phyloP scores from a whole-genome alignment of 2,797 vertebrate genomes.

The Artibeus jamaicensis region DNA sequence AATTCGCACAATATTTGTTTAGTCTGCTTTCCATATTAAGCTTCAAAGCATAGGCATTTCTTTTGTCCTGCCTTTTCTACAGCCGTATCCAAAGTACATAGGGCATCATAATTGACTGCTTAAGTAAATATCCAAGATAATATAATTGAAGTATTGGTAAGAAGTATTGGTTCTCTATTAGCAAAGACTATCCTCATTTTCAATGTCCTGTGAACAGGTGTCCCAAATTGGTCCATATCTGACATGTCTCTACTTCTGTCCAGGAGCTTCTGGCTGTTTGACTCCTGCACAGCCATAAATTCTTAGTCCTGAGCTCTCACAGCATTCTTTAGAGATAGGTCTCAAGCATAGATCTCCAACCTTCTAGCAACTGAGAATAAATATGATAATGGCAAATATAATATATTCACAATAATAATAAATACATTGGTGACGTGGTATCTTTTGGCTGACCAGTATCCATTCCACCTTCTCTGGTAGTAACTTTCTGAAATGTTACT shows the following conservation, averaged over 20 bases:
- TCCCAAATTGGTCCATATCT: neutral
- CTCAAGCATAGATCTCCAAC: neutral
- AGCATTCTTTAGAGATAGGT: neutral
- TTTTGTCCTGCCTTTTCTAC: neutral
- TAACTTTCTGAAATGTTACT: neutral
- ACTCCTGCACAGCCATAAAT: neutral
- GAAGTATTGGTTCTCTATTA: neutral
- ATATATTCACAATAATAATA: neutral
- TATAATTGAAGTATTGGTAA: neutral
- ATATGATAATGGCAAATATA: neutral
- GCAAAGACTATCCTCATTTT: neutral
- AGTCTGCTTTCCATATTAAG: neutral
- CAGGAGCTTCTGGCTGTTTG: neutral
- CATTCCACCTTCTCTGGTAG: neutral
- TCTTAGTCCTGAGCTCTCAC: neutral
- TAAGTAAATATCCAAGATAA: conserved; percentile 10
- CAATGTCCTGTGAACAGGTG: neutral
- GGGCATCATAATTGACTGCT: neutral
- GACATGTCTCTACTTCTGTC: neutral
- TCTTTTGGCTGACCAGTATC: neutral
- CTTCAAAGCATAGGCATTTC: neutral
- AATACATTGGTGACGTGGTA: neutral
- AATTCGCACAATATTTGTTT: conserved; percentile 31
- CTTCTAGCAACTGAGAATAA: neutral
- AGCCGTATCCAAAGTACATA: neutral